A percentile compares a stretch with the other conserved stretches of the same genome.
These are phyloP conservation scores for Oncorhynchus kisutch DNA, from an alignment of 2,113 vertebrate species.

Conservation along the genomic window DNA sequence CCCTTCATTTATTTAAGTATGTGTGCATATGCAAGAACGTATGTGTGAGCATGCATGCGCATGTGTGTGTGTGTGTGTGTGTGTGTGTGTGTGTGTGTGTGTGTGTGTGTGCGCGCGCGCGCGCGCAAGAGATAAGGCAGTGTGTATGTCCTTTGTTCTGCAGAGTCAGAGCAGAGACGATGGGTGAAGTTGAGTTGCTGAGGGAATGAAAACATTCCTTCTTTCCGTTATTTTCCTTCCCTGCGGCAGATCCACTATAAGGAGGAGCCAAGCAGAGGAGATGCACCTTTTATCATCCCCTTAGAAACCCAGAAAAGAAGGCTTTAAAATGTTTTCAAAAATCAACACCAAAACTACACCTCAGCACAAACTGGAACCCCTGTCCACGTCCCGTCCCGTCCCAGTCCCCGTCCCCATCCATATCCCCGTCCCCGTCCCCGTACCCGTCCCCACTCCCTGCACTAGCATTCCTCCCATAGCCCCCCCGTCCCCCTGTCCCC, in stretches of 20 bases:
- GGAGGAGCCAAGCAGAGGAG: slow-evolving; percentile 30
- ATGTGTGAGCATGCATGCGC: background rate
- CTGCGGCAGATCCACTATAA: slow-evolving; percentile 31
- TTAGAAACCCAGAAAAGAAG: background rate
- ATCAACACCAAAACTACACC: slow-evolving; percentile 34
- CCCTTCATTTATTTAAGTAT: slow-evolving; percentile 35
- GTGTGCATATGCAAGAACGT: background rate
- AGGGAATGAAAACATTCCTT: slow-evolving; percentile 1
- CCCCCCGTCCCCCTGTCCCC: no score
- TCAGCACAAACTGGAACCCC: slow-evolving; percentile 44
- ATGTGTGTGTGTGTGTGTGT: slow-evolving; percentile 28
- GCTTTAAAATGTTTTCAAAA: slow-evolving; percentile 14
- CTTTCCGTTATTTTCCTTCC: slow-evolving; percentile 30
- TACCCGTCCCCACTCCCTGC: background rate
- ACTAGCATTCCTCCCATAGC: no score
- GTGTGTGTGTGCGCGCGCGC: slow-evolving; percentile 18
- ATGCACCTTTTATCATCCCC: slow-evolving; percentile 35
- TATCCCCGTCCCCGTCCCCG: background rate
- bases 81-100: slow-evolving; percentile 29
- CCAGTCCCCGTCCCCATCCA: accelerated
- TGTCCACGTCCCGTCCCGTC: background rate
- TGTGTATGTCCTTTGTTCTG: slow-evolving; percentile 31
- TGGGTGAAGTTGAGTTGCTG: slow-evolving; percentile 52
- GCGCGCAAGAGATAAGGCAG: slow-evolving; percentile 45
- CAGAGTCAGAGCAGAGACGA: slow-evolving; percentile 50